Evolutionary conservation across 2,797 vertebrate genomes (phyloP).

Genomic region (Spinibarbus caldwelli): DNA sequence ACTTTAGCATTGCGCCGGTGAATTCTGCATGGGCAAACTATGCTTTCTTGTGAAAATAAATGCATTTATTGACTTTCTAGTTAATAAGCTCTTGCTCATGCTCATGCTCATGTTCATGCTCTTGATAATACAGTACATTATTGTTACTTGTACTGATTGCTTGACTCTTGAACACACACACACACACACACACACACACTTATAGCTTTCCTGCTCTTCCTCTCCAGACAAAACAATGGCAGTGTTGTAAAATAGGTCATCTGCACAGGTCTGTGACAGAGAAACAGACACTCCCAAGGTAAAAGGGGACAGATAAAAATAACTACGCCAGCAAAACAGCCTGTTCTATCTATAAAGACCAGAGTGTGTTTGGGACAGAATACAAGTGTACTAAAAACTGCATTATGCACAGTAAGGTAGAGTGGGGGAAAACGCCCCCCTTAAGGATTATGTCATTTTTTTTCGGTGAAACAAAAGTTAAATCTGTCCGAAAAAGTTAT

Average conservation of each 20-base stretch:
- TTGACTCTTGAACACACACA: constrained; percentile 6
- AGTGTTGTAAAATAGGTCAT: constrained; percentile 54
- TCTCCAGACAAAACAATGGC: constrained; percentile 61
- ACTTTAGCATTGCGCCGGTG: not conserved
- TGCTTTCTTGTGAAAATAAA: not conserved
- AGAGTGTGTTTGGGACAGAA: not conserved
- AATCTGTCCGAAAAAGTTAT: no score
- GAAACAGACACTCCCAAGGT: constrained; percentile 52
- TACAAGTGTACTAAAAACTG: not conserved
- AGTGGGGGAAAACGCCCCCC: no score
- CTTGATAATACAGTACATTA: not conserved
- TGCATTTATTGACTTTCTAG: not conserved
- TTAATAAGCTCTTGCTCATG: no score
- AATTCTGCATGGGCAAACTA: not conserved
- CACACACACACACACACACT: constrained; percentile 37
- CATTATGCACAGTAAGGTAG: not conserved
- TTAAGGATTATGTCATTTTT: no score
- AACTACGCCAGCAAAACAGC: constrained; percentile 22
- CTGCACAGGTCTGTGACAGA: constrained; percentile 39
- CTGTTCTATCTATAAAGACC: constrained; percentile 16
- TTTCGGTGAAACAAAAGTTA: no score
- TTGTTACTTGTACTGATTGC: not conserved
- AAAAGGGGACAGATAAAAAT: constrained; percentile 50
- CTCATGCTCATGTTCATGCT: no score
- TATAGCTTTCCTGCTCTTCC: constrained; percentile 46